Percentiles rank a stretch among this genome's conserved stretches.
Conservation (phyloP, 2,113 vertebrate species). For the Megalops atlanticus region DNA sequence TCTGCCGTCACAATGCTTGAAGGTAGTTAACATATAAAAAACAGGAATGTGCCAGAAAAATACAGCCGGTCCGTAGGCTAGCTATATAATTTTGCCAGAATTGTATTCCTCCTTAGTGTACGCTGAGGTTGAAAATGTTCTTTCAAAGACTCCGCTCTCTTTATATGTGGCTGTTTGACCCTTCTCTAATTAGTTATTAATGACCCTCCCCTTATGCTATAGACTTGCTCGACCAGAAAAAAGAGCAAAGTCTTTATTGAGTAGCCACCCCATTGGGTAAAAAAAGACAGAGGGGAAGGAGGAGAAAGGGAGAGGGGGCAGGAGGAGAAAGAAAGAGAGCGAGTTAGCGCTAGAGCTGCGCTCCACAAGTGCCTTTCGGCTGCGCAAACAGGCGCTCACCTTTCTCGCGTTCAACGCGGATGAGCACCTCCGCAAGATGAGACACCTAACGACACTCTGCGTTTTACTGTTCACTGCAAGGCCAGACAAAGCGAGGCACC, state of each 20-base stretch:
- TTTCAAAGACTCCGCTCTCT: slow-evolving; percentile 65
- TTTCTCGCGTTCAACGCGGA: neutral
- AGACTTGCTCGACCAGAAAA: slow-evolving; percentile 70
- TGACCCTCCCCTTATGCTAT: slow-evolving; percentile 85
- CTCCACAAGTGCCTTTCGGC: no score
- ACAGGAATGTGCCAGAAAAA: neutral
- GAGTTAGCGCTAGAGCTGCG: slow-evolving; percentile 18
- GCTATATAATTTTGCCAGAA: slow-evolving; percentile 23
- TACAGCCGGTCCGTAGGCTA: neutral
- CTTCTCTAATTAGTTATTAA: slow-evolving; percentile 97
- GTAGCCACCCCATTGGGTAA: slow-evolving; percentile 29
- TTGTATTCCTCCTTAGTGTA: slow-evolving; percentile 47
- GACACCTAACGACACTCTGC: neutral
- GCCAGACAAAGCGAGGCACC: no score
- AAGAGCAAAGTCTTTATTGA: slow-evolving; percentile 43
- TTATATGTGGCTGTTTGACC: slow-evolving; percentile 86
- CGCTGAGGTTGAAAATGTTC: slow-evolving; percentile 50
- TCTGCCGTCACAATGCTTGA: neutral
- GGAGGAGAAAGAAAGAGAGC: slow-evolving; percentile 42
- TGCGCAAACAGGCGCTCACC: neutral
- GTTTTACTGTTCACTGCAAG: no score
- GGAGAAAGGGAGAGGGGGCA: slow-evolving; percentile 47
- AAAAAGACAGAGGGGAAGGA: slow-evolving; percentile 13
- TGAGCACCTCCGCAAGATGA: neutral
- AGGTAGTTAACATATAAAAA: neutral